phyloP scores from a whole-genome alignment of 2,888 invertebrate species.

The Catocala nupta region DNA sequence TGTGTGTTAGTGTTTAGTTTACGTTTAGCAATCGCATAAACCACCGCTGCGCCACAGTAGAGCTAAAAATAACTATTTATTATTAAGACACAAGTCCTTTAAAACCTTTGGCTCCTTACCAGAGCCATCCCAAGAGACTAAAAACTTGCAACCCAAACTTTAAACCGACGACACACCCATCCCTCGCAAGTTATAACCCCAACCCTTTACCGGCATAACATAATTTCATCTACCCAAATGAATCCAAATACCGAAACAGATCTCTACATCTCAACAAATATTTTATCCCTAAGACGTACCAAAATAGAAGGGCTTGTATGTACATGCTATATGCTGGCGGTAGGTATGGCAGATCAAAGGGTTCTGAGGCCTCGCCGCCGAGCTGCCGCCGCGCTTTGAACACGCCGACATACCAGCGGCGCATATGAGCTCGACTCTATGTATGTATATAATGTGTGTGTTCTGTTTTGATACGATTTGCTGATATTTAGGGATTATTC shows the following conservation, averaged over 20 bases:
- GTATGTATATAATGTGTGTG: conserved; percentile 33
- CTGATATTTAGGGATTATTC: conserved; percentile 41
- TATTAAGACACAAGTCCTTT: too few species aligned
- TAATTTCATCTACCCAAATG: conserved; percentile 38
- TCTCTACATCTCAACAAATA: conserved; percentile 48
- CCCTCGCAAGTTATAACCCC: not conserved
- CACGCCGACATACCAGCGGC: conserved; percentile 59
- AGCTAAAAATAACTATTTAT: too few species aligned
- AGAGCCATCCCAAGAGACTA: too few species aligned
- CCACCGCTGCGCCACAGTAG: too few species aligned
- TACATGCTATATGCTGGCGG: conserved; percentile 59
- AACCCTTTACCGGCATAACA: conserved; percentile 7
- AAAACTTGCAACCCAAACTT: too few species aligned
- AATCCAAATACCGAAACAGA: conserved; percentile 51
- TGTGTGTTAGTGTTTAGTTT: too few species aligned
- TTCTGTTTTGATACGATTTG: conserved; percentile 48
- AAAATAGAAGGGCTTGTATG: conserved; percentile 74
- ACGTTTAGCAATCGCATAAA: too few species aligned
- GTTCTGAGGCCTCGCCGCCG: conserved; percentile 51
- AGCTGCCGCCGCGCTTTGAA: conserved; percentile 65
- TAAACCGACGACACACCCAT: conserved; percentile 4
- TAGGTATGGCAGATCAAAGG: conserved; percentile 73
- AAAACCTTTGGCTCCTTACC: too few species aligned
- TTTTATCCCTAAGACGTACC: conserved; percentile 70
- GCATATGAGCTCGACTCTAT: conserved; percentile 39